These are phyloP conservation scores for Hippopotamyrus pictus DNA, from an alignment of 2,797 vertebrate species.

Conservation along the genomic window DNA sequence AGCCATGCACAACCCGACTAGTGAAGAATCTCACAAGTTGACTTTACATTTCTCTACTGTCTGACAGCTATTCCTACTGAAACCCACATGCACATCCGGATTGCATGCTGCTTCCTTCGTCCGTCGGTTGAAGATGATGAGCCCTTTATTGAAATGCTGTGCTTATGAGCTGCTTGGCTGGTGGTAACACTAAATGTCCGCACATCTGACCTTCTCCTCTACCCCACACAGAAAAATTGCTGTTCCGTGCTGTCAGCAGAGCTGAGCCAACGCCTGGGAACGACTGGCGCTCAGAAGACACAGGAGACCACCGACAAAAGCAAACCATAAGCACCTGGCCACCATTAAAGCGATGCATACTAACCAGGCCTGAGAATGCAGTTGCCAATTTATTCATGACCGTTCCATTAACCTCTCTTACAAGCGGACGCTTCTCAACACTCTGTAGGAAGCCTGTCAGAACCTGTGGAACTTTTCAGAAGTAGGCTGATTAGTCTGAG, in stretches of 20 bases:
- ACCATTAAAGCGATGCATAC: background rate
- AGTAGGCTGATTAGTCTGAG: background rate
- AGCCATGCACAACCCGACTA: background rate
- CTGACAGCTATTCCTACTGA: background rate
- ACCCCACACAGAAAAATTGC: slow-evolving; percentile 71
- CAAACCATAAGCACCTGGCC: slow-evolving; percentile 54
- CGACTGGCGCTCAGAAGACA: slow-evolving; percentile 38
- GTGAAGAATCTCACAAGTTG: background rate
- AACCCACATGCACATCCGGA: background rate
- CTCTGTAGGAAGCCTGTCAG: background rate
- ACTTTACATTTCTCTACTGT: background rate
- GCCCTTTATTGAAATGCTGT: background rate
- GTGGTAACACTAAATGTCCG: background rate
- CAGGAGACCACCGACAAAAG: slow-evolving; percentile 63
- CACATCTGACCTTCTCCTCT: background rate
- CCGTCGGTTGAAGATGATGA: background rate
- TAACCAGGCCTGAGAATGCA: background rate
- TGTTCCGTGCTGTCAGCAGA: slow-evolving; percentile 73
- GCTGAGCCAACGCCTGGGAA: slow-evolving; percentile 65
- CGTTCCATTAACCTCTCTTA: background rate
- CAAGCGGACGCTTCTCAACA: background rate
- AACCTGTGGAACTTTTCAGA: background rate
- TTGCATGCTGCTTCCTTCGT: background rate
- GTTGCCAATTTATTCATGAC: background rate
- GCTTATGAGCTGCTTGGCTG: background rate